Percentiles rank a stretch among this genome's conserved stretches.
Conservation (phyloP, 2,888 invertebrate genomes). For the Lasioglossum malachurum region DNA sequence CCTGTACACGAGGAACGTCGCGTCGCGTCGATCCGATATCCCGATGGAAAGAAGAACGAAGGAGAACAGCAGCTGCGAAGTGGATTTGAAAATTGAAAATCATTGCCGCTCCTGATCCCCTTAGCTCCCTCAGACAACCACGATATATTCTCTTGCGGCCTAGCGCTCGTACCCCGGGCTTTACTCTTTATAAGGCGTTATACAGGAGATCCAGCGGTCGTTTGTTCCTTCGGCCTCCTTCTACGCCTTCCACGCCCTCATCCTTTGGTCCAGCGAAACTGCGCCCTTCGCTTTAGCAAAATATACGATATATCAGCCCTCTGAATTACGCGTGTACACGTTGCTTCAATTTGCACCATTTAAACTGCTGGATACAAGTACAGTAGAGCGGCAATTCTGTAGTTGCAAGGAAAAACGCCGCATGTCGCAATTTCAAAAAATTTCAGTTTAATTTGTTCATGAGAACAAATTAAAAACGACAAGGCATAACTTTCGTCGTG, state of each 20-base stretch:
- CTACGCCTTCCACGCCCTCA: constrained; percentile 34
- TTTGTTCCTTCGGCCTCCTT: constrained; percentile 37
- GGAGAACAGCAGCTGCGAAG: constrained; percentile 75
- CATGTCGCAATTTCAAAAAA: no score
- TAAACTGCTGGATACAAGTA: background rate
- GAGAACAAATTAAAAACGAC: no score
- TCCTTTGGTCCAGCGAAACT: constrained; percentile 62
- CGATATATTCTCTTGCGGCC: constrained; percentile 77
- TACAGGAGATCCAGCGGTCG: constrained; percentile 68
- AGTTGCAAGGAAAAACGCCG: no score
- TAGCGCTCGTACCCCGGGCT: constrained; percentile 55
- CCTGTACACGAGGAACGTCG: constrained; percentile 52
- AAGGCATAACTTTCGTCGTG: no score
- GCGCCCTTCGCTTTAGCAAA: constrained; percentile 51
- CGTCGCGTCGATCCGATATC: constrained; percentile 62
- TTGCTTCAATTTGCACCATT: background rate
- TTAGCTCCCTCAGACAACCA: constrained; percentile 80
- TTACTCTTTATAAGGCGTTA: constrained; percentile 79
- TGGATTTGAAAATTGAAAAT: constrained; percentile 83
- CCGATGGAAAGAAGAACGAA: constrained; percentile 67
- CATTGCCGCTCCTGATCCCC: constrained; percentile 82
- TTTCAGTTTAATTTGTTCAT: no score
- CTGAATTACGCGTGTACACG: constrained; percentile 43
- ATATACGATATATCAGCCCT: constrained; percentile 51
- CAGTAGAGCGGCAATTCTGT: no score